phyloP scores from a whole-genome alignment of 2,113 vertebrate genomes.

The Plotosus lineatus region DNA sequence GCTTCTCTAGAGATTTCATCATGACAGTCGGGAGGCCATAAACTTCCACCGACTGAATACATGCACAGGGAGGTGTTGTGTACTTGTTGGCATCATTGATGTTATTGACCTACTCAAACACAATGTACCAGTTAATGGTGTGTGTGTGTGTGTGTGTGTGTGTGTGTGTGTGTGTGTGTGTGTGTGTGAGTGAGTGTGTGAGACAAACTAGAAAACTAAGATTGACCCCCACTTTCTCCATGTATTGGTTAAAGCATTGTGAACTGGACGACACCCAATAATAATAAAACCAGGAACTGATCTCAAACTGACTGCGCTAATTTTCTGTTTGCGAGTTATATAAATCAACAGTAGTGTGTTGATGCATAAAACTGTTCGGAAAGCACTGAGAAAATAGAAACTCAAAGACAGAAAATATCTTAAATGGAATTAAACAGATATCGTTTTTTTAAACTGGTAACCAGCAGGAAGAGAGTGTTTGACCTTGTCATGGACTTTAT shows the following conservation, averaged over 20 bases:
- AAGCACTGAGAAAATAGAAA: neutral
- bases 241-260: neutral
- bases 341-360: neutral
- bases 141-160: neutral
- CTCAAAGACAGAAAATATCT: neutral
- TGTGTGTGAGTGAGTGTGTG: too few relatives aligned
- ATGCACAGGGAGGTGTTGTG: neutral
- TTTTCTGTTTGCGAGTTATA: neutral
- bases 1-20: neutral
- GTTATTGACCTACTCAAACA: neutral
- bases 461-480: neutral
- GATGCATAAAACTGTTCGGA: neutral
- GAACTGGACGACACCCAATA: neutral
- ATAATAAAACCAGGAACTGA: neutral
- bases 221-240: neutral
- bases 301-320: neutral
- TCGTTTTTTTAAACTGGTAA: neutral
- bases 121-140: neutral
- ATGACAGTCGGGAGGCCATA: neutral
- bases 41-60: neutral
- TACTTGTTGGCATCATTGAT: neutral
- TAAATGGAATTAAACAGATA: neutral
- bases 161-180: neutral
- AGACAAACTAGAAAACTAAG: neutral
- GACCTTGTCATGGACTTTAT: neutral